A percentile compares a stretch with the other conserved stretches of the same genome.
These are phyloP conservation scores for Microcebus lehilahytsara DNA, from an alignment of 2,113 vertebrate genomes.

Conservation along the genomic window DNA sequence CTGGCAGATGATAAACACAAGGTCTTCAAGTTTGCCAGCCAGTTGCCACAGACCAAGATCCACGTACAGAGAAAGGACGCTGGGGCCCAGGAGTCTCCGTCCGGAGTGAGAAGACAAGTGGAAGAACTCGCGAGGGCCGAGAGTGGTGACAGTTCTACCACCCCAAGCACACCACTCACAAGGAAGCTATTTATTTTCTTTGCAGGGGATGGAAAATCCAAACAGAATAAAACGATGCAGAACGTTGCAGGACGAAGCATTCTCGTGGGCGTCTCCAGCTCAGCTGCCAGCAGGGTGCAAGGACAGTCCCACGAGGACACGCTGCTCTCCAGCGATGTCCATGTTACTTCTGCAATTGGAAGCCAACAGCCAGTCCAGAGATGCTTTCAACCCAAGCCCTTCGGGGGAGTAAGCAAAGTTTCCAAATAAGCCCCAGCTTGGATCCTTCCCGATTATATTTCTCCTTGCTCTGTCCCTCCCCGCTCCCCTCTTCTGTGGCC, in stretches of 20 bases:
- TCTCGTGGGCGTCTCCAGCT: neutral
- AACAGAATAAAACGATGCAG: conserved; percentile 8
- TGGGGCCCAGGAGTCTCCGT: neutral
- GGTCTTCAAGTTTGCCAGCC: neutral
- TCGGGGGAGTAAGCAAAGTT: neutral
- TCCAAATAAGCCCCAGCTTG: neutral
- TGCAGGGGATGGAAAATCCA: conserved; percentile 27
- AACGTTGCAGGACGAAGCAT: neutral
- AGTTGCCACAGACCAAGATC: neutral
- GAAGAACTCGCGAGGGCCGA: neutral
- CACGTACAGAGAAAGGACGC: neutral
- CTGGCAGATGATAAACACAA: conserved; percentile 54
- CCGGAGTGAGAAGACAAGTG: neutral
- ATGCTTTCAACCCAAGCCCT: neutral
- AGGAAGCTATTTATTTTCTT: conserved; percentile 49
- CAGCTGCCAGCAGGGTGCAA: neutral
- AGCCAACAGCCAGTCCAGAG: neutral
- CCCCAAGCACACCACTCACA: neutral
- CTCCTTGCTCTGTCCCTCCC: neutral
- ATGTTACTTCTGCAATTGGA: neutral
- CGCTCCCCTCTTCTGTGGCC: neutral
- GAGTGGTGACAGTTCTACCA: neutral
- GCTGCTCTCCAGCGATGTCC: neutral
- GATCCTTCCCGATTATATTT: neutral
- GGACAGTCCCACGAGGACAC: neutral